Conservation (phyloP, 2,888 invertebrate genomes). For the Salticus scenicus region DNA sequence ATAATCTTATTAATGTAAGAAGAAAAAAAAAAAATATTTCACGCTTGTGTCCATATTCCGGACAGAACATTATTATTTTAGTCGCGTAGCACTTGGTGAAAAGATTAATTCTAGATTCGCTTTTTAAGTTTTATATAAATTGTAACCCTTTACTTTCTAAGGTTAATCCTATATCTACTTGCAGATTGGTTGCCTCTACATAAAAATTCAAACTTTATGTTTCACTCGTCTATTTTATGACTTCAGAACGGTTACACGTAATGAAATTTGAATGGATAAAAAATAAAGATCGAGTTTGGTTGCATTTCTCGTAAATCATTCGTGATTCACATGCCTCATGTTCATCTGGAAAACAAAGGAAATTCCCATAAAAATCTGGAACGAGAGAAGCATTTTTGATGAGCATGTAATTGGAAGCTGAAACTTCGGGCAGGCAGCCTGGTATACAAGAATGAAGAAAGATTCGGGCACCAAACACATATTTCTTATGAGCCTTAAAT, state of each 20-base stretch:
- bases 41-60: slow-evolving; percentile 20
- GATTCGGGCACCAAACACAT: not conserved
- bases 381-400: slow-evolving; percentile 32
- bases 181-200: slow-evolving; percentile 41
- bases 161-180: slow-evolving; percentile 31
- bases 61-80: slow-evolving; percentile 43
- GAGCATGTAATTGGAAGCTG: slow-evolving; percentile 32
- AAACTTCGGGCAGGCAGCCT: slow-evolving; percentile 13
- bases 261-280: slow-evolving; percentile 35
- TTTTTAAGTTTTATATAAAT: slow-evolving; percentile 45
- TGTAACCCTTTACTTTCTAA: slow-evolving; percentile 48
- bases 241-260: slow-evolving; percentile 17
- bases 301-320: slow-evolving; percentile 47
- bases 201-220: slow-evolving; percentile 49
- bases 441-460: too few relatives aligned
- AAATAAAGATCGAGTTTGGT: slow-evolving; percentile 24
- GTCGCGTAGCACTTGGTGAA: slow-evolving; percentile 49
- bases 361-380: slow-evolving; percentile 15
- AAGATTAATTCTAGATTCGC: slow-evolving; percentile 53
- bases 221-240: slow-evolving; percentile 36
- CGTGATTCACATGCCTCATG: slow-evolving; percentile 17
- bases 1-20: slow-evolving; percentile 50
- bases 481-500: too few relatives aligned
- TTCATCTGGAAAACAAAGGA: slow-evolving; percentile 22
- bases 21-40: slow-evolving; percentile 35